Percentiles rank a stretch among this genome's conserved stretches.
Evolutionary conservation across 2,797 vertebrate species (phyloP).

Genomic region (Merluccius polli): DNA sequence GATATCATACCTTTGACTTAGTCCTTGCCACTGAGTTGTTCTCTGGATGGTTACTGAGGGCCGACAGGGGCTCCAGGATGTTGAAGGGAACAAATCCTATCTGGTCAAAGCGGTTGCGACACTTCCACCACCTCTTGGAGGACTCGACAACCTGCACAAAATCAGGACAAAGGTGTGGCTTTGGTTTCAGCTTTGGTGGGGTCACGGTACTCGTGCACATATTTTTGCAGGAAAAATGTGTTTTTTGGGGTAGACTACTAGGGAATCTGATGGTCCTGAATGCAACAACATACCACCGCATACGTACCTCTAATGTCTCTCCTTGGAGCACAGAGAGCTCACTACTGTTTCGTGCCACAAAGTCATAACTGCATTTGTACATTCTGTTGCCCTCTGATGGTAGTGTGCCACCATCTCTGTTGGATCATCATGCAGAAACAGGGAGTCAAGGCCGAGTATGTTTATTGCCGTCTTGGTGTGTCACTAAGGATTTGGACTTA

Average conservation of each 20-base stretch:
- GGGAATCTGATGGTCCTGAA: neutral
- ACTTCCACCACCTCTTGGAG: constrained; percentile 85
- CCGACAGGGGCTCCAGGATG: constrained; percentile 75
- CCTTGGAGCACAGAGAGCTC: constrained; percentile 83
- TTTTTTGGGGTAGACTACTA: neutral
- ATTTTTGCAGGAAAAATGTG: neutral
- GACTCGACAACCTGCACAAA: constrained; percentile 75
- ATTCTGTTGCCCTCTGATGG: constrained; percentile 47
- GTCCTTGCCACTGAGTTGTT: constrained; percentile 34
- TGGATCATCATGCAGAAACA: neutral
- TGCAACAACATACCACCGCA: neutral
- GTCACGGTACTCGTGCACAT: neutral
- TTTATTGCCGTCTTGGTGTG: neutral
- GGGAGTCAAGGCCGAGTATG: neutral
- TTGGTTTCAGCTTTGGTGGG: neutral
- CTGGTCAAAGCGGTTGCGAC: constrained; percentile 75
- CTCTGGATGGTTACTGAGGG: constrained; percentile 35
- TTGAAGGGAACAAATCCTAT: constrained; percentile 83
- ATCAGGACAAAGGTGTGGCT: neutral
- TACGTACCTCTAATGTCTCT: constrained; percentile 77
- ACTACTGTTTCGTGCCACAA: constrained; percentile 84
- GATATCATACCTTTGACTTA: constrained; percentile 55
- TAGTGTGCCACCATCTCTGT: constrained; percentile 45
- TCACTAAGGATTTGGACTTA: constrained; percentile 30
- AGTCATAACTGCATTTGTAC: constrained; percentile 79